These are phyloP conservation scores for Bembecia ichneumoniformis DNA, from an alignment of 2,888 invertebrate genomes.

Conservation along the genomic window DNA sequence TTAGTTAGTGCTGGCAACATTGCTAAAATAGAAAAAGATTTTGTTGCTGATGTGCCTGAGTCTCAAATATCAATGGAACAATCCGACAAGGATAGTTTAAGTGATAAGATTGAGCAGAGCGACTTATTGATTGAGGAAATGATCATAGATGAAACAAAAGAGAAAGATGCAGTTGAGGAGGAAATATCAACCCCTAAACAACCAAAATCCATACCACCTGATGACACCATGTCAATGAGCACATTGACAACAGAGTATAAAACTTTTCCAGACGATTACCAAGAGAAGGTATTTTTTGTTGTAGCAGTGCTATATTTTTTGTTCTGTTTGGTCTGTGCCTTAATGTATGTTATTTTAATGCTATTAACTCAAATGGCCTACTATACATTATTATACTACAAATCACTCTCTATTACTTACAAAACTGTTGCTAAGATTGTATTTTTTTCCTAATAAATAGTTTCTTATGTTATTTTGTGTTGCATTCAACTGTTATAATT, in stretches of 20 bases:
- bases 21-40: conserved; percentile 34
- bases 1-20: conserved; percentile 43
- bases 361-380: conserved; percentile 31
- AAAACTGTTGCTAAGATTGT: conserved; percentile 17
- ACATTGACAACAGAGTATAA: conserved; percentile 80
- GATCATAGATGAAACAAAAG: conserved; percentile 38
- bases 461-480: too few species aligned
- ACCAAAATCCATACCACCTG: conserved; percentile 46
- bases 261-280: conserved; percentile 79
- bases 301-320: conserved; percentile 23
- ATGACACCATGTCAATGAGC: conserved; percentile 62
- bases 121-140: conserved; percentile 57
- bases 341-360: conserved; percentile 23
- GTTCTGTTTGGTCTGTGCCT: conserved; percentile 19
- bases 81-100: conserved; percentile 24
- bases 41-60: conserved; percentile 11
- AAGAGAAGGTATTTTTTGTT: conserved; percentile 72
- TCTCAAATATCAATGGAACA: conserved; percentile 7
- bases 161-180: conserved; percentile 20
- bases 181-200: conserved; percentile 27
- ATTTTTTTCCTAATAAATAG: too few species aligned
- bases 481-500: too few species aligned
- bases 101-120: conserved; percentile 43
- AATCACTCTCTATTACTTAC: conserved; percentile 22
- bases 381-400: conserved; percentile 27